Percentiles rank a stretch among this genome's conserved stretches.
Evolutionary conservation across 2,888 invertebrate genomes (phyloP).

Genomic region (Epirrita christyi): DNA sequence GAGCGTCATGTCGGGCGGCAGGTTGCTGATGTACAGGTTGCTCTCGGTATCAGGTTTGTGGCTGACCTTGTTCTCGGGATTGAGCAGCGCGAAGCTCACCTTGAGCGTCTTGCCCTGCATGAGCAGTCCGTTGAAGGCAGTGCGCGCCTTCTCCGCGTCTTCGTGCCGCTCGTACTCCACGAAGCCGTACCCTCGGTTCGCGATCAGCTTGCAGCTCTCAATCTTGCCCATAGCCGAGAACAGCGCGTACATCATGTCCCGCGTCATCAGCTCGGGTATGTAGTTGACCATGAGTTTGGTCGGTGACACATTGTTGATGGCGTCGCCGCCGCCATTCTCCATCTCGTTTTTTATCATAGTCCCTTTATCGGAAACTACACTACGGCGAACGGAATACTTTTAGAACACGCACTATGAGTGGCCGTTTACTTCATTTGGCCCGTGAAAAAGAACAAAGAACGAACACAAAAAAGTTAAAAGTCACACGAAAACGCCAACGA

Average conservation of each 20-base stretch:
- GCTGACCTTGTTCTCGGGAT: constrained; percentile 80
- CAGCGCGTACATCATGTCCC: constrained; percentile 83
- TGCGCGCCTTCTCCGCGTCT: constrained; percentile 82
- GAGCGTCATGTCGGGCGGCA: constrained; percentile 81
- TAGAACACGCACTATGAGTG: constrained; percentile 68
- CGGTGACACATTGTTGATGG: constrained; percentile 82
- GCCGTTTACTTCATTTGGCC: constrained; percentile 79
- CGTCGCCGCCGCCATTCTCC: constrained; percentile 85
- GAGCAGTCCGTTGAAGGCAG: constrained; percentile 80
- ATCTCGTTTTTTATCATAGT: constrained; percentile 80
- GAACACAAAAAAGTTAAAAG: constrained; percentile 73
- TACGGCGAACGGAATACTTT: constrained; percentile 75
- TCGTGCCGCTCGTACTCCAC: constrained; percentile 82
- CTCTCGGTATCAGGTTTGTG: constrained; percentile 82
- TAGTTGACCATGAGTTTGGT: constrained; percentile 85
- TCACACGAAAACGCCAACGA: constrained; percentile 78
- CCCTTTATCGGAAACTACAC: constrained; percentile 75
- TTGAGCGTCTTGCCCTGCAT: constrained; percentile 83
- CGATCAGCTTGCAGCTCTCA: constrained; percentile 81
- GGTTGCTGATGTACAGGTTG: constrained; percentile 81
- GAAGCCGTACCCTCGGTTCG: constrained; percentile 81
- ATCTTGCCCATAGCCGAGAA: constrained; percentile 83
- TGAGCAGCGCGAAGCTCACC: constrained; percentile 81
- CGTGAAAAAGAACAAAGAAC: constrained; percentile 76
- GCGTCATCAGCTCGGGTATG: constrained; percentile 82